Evolutionary conservation across 2,797 vertebrate genomes (phyloP), one percentile per base, ranked within the genome.

Genomic region (Syncerus caffer): DNA sequence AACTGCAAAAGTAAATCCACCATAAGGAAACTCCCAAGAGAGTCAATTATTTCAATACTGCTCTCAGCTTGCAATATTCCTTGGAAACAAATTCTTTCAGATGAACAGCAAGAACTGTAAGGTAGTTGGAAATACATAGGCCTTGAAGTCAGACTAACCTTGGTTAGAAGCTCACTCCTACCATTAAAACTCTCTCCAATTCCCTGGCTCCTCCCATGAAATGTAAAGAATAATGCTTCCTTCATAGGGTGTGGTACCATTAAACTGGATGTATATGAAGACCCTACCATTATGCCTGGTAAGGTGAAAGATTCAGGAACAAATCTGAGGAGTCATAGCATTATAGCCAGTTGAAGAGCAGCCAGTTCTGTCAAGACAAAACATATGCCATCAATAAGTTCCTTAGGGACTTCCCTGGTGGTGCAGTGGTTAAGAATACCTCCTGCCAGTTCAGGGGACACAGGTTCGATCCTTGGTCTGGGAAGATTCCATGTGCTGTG

Each of bases 31-130:
- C 4, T 9, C 55, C 47, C 38, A 62, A 42, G 45, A 95, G 27
- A 80, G 78, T 88, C 80, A 88, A 94, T 96, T 96, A 96, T 84
- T 96, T 89, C 47, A 94, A 53, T 82, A 91, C 71, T 57, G 53
- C 89, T 93, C 76, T 97, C 45, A 94, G 88, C 15, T 83, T 86
- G 9, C 23, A 95, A 79, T 89, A 89, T 51, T 96, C 34, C 62
- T 93, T 45, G 58, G 60, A 87, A 38, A 93, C 4, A 89, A 93
- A 88, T 96, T 96, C 47, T 83, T 93, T 96, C 57, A 86, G 21
- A 82, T 95, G 55, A 51, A 85, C 5, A 71, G 58, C 45, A 60
- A 96, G 47, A 96, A 42, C 42, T 86, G 19, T 29, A 84, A 93
- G 17, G 57, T 60, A 90, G 29, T n/a, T 53, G 25, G 58, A 83